Base-by-base conservation (phyloP, 2,797 vertebrate genomes). In the Somateria mollissima region DNA sequence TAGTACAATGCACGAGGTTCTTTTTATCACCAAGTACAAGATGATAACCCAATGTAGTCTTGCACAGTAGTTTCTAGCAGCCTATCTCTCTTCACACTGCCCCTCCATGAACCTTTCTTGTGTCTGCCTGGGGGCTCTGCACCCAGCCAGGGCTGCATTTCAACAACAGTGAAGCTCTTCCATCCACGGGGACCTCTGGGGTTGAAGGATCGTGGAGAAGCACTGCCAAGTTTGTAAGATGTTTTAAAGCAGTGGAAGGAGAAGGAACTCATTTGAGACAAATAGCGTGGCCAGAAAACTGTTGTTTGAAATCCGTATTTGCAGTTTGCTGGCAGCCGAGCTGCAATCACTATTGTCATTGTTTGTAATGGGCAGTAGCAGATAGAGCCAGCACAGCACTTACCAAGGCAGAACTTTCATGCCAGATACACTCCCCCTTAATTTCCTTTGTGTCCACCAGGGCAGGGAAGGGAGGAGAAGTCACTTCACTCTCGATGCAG, bases 211-310 rank as follows among this genome's bases (percentile, higher is more conserved):
- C 0, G 0, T 2, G 25, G 51, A 73, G 34, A 18, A 24, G 39
- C 0, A 0, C 49, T 66, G 66, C 58, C n/a, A 3, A 30, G 27
- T 39, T 22, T 1, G 0, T 0, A 2, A 36, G 30, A 43, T 10
- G 24, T 1, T 4, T 3, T 19, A 22, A 70, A 76, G 30, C 47
- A 67, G 51, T n/a, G 36, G 51, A 41, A 80, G 60, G 60, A 73
- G 28, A 70, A 66, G 15, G 6, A 61, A 11, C 5, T 19, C 54
- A 75, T 64, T 19, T 37, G 71, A 56, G 53, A 27, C 3, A 13
- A 36, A 4, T 6, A 21, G 19, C 0, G 0, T 21, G 56, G 51
- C 61, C 49, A 79, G 84, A 74, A 79, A 90, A 57, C 6, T 10
- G 0, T 3, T 0, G 1, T 10, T 81, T 53, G 30, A 75, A 73